Base-by-base conservation (phyloP, 2,797 vertebrate genomes). In the Holocentrus rufus region DNA sequence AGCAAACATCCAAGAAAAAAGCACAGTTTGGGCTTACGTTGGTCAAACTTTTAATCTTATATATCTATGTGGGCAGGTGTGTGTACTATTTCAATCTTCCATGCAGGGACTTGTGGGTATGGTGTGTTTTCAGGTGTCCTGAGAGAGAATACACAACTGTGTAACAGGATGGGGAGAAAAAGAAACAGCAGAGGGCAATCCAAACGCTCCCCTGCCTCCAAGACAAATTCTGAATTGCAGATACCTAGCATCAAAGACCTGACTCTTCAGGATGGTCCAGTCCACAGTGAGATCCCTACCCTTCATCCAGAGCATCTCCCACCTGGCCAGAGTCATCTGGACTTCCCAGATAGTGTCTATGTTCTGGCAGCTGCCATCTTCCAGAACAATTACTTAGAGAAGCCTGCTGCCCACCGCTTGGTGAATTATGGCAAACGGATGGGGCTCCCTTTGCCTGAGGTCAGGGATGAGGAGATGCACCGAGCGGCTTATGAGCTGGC, bases 291-390 rank as follows among this genome's bases (percentile, higher is more conserved):
- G 47, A 42, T 7, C 55, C 14, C 80, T 23, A 5, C 81, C 9
- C 23, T 18, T 34, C 23, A 64, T 4, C 71, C 64, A 56, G 88
- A 88, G 56, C 88, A 84, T 59, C 65, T 77, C 44, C 44, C 65
- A 59, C 13, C 36, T 2, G 22, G 52, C 3, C 63, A 74, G 62
- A 47, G n/a, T 76, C 75, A 76, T 3, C 30, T 22, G 25, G 92
- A 91, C 65, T 93, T 93, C 76, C 83, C 89, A 0, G 96, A 97
- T 81, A 80, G 74, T 0, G 68, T 96, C 13, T 98, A 96, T 79
- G 47, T 95, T 15, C 92, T 93, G 18, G 96, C 96, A 1, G 95
- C 96, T 0, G 90, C 93, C 75, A 89, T 98, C 84, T 98, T 96
- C 77, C 95, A 95, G 85, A 91, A 92, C 44, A 92, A 93, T 86